Evolutionary conservation across 1,140 invertebrate genomes (phyloP), one percentile per base, ranked within the genome.

Genomic region (Nymphalis io): DNA sequence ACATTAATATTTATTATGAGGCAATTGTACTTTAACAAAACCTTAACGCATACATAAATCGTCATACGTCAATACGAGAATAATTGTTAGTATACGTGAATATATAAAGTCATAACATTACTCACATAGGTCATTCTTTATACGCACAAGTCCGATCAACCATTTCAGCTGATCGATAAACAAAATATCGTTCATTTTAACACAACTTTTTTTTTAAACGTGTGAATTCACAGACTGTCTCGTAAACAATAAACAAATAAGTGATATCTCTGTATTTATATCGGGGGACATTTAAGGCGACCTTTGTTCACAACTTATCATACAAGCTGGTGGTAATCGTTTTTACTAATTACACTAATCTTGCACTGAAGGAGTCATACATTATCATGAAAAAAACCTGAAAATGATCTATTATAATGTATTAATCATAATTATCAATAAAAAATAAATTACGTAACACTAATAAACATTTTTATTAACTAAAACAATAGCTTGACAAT

Each of bases 301-400:
- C 46, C 58, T 68, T 68, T 51, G 66, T 33, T 39, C 57, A 15
- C 15, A 0, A 39, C 46, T 68, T 68, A 68, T 68, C 66, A 6
- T 61, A 38, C 23, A 38, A 51, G n/a, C 27, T 60, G 38, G 8
- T 53, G 38, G 23, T 51, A 63, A 33, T 55, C 61, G 44, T 61
- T 55, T 67, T 55, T 12, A 60, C 33, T 33, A 42, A 61, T 60
- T 16, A 53, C 11, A 62, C 23, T 62, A 21, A 10, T 16, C 11
- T 59, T 12, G 38, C 18, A n/a, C n/a, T 20, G 20, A 51, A 44
- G 10, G 18, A 20, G 16, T 15, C 40, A 60, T 15, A 21, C 39
- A 4, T 60, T 44, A 60, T 51, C 48, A 51, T 6, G 15, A 20
- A 18, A 51, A 1, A 18, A n/a, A n/a, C n/a, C 16, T 51, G 16